Percentiles rank a stretch among this genome's conserved stretches.
These are phyloP conservation scores for Rallus crepitans DNA, from an alignment of 2,797 vertebrate species.

Conservation along the genomic window DNA sequence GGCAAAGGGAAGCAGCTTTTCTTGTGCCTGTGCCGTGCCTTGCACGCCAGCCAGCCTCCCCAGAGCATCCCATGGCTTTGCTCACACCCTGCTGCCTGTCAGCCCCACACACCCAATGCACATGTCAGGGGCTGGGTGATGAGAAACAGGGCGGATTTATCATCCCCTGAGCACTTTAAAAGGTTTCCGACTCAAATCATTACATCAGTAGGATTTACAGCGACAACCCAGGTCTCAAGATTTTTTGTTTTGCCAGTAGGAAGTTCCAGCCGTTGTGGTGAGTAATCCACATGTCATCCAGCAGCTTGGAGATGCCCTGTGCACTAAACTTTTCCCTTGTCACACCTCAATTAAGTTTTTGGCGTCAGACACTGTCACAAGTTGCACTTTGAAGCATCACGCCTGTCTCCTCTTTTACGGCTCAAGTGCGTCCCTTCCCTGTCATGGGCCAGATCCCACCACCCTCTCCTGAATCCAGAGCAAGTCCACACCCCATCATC, in stretches of 20 bases:
- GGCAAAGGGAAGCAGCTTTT: neutral
- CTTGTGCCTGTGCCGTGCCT: fast-evolving
- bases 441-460: neutral
- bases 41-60: neutral
- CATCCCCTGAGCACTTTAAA: neutral
- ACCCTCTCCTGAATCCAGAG: neutral
- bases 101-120: neutral
- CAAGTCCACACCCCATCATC: neutral
- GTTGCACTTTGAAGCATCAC: neutral
- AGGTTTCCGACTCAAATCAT: neutral
- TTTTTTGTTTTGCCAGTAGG: conserved; percentile 26
- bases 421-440: neutral
- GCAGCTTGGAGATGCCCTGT: conserved; percentile 43
- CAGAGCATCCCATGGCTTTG: neutral
- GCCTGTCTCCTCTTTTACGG: neutral
- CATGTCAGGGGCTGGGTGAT: neutral
- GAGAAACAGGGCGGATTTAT: neutral
- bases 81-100: neutral
- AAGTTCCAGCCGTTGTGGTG: neutral
- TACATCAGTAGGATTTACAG: neutral
- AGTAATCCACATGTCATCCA: neutral
- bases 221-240: neutral
- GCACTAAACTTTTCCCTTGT: conserved; percentile 41
- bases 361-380: neutral
- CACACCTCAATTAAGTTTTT: neutral